Evolutionary conservation across 2,888 invertebrate species (phyloP), one percentile per base, ranked within the genome.

Genomic region (Acanthosepion lycidas): DNA sequence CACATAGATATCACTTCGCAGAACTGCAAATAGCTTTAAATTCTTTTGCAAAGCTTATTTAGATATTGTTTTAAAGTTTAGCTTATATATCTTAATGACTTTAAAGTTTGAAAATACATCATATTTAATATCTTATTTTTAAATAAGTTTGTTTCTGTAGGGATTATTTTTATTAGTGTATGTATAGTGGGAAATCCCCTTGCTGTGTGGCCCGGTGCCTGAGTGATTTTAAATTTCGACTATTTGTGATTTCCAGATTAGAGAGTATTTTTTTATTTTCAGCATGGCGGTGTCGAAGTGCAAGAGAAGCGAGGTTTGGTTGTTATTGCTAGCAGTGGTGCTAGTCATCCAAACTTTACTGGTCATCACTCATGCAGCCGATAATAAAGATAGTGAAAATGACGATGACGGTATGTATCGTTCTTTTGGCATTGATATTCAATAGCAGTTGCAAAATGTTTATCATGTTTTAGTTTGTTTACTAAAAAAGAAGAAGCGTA

Each of bases 221-320:
- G 49, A 33, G 94, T 95, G 94, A 94, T 91, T 51, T n/a, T 93
- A 94, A 94, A 93, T 59, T 95, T 93, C 64, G 94, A 20, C 48
- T 94, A 28, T 59, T 95, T n/a, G 53, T 95, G 18, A 64, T 94
- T 94, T 93, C 93, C 26, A 55, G 91, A 18, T 55, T 94, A 26
- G 55, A 93, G 53, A 78, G 51, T 12, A 64, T 91, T 48, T 91
- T 33, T 92, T 92, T 55, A 91, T n/a, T 94, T 53, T 23, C 92
- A 94, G 55, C 94, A 95, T n/a, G 94, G 94, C 49, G 94, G 93
- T 64, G 91, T 94, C 6, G 93, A 55, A 64, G 59, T 92, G 33
- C 15, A n/a, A n/a, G 15, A 9, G 15, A n/a, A n/a, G n/a, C 15
- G 18, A 23, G 9, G 9, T 78, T 15, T 78, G 78, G n/a, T 78